Percentiles rank a stretch among this genome's conserved stretches.
Evolutionary conservation across 2,113 vertebrate genomes (phyloP).

Genomic region (Burhinus oedicnemus): DNA sequence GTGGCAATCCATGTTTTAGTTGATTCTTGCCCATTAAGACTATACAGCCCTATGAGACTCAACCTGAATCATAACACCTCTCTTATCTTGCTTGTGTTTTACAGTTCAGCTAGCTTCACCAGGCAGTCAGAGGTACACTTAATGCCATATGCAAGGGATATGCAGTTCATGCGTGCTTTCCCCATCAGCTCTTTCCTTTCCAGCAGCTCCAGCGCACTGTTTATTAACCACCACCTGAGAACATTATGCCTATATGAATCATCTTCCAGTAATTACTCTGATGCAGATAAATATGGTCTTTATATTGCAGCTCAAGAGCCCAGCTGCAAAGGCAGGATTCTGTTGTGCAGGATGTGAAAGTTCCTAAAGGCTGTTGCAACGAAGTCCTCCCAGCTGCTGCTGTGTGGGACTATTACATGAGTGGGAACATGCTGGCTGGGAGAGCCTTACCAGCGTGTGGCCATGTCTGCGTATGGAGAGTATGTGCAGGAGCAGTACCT

Average conservation of each 20-base stretch:
- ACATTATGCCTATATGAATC: neutral
- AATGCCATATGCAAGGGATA: neutral
- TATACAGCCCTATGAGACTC: neutral
- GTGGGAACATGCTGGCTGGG: neutral
- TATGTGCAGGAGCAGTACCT: neutral
- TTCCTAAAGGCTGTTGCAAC: neutral
- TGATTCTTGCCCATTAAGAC: neutral
- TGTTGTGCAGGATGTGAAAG: neutral
- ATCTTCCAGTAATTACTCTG: neutral
- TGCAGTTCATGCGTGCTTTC: neutral
- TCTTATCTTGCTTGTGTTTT: neutral
- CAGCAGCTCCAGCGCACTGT: neutral
- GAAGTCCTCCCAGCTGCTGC: neutral
- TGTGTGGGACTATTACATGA: neutral
- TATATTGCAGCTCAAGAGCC: neutral
- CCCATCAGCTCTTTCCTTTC: neutral
- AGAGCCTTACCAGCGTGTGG: too few species aligned
- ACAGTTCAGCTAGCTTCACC: neutral
- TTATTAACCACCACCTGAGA: neutral
- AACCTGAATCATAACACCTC: neutral
- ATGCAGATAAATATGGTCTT: neutral
- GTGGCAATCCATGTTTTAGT: neutral
- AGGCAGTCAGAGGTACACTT: neutral
- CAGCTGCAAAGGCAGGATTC: neutral
- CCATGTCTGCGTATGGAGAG: neutral